Conservation (phyloP, 2,888 invertebrate genomes). For the Luperina testacea region DNA sequence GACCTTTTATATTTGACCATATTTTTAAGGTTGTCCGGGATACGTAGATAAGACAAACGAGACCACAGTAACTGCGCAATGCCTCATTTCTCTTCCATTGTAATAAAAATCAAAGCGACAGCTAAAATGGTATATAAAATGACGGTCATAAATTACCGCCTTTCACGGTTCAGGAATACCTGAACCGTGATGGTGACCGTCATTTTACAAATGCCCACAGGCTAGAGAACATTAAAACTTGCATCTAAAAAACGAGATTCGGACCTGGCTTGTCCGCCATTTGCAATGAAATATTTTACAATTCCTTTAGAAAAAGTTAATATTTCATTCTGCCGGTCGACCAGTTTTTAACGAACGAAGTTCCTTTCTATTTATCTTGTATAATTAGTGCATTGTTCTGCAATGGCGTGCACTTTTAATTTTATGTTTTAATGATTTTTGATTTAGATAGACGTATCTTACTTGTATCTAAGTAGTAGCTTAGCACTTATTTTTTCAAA, state of each 20-base stretch:
- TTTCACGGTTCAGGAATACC: too few relatives aligned
- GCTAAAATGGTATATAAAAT: not conserved
- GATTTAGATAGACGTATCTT: not conserved
- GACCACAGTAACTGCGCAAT: not conserved
- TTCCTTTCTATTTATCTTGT: conserved; percentile 69
- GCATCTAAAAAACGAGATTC: conserved; percentile 30
- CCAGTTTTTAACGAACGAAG: conserved; percentile 73
- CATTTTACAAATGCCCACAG: not conserved
- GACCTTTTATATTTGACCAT: not conserved
- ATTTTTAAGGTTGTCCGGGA: not conserved
- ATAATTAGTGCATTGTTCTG: conserved; percentile 68
- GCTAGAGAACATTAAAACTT: not conserved
- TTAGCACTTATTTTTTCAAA: not conserved
- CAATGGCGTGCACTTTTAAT: conserved; percentile 51
- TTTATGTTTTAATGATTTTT: not conserved
- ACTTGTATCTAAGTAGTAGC: not conserved
- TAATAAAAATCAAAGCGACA: not conserved
- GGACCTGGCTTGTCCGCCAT: conserved; percentile 60
- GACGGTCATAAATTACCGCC: too few relatives aligned
- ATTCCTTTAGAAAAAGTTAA: conserved; percentile 76
- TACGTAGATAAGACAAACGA: not conserved
- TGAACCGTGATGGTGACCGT: not conserved
- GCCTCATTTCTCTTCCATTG: not conserved
- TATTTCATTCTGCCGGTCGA: conserved; percentile 72
- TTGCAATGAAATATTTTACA: conserved; percentile 76